Evolutionary conservation across 2,888 invertebrate genomes (phyloP).

Genomic region (Phyllotreta cruciferae): DNA sequence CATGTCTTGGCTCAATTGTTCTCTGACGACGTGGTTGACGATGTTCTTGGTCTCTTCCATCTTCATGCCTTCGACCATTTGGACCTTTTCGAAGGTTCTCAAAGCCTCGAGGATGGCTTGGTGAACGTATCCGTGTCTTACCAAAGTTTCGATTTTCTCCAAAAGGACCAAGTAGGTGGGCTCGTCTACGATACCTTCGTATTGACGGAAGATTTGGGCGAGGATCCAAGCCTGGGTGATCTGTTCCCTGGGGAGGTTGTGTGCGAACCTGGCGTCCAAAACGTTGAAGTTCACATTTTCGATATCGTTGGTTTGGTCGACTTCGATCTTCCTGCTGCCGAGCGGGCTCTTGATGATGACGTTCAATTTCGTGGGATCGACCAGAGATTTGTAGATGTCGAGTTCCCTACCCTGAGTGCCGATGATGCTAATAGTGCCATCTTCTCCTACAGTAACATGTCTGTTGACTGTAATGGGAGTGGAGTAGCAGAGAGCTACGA

Average conservation of each 20-base stretch:
- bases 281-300: not conserved
- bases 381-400: not conserved
- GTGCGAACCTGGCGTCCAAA: conserved; percentile 3
- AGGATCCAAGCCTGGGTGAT: conserved; percentile 6
- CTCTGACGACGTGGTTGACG: not conserved
- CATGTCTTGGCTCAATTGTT: not conserved
- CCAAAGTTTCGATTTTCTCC: conserved; percentile 7
- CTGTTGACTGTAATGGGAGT: not conserved
- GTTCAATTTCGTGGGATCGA: not conserved
- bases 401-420: conserved; percentile 4
- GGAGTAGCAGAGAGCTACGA: conserved; percentile 9
- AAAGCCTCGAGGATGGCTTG: not conserved
- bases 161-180: not conserved
- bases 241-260: not conserved
- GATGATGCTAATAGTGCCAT: conserved; percentile 4
- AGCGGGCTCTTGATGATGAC: not conserved
- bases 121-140: not conserved
- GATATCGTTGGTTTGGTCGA: conserved; percentile 7
- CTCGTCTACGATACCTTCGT: conserved; percentile 11
- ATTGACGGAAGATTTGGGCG: conserved; percentile 3
- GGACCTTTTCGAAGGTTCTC: not conserved
- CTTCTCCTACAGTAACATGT: conserved; percentile 1
- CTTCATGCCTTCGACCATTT: not conserved
- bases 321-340: conserved; percentile 1
- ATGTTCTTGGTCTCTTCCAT: not conserved